phyloP scores from a whole-genome alignment of 2,888 invertebrate species.

The Melieria omissa region DNA sequence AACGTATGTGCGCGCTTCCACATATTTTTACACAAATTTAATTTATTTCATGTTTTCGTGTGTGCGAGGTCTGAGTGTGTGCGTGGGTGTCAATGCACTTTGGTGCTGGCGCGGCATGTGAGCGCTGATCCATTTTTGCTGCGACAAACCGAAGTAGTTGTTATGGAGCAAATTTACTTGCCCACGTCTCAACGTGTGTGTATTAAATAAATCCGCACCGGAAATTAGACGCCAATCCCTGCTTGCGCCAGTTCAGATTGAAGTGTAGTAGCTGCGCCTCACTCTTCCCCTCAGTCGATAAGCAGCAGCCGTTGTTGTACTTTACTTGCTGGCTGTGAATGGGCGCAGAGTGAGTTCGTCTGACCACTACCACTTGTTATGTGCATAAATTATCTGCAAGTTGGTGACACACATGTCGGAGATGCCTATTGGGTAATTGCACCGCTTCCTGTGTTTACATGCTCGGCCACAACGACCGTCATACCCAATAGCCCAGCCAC shows the following conservation, averaged over 20 bases:
- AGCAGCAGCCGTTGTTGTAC: too few relatives aligned
- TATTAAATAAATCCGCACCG: conserved; percentile 27
- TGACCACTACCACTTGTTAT: background rate
- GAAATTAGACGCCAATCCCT: conserved; percentile 33
- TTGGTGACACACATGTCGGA: conserved; percentile 8
- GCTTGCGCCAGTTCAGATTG: too few relatives aligned
- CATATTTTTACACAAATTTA: conserved; percentile 27
- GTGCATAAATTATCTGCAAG: conserved; percentile 5
- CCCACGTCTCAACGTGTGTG: conserved; percentile 7
- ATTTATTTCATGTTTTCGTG: conserved; percentile 30
- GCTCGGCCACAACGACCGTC: too few relatives aligned
- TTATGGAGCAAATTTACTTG: background rate
- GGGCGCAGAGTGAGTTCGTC: too few relatives aligned
- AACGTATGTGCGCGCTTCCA: background rate
- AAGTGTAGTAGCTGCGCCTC: too few relatives aligned
- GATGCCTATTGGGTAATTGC: conserved; percentile 10
- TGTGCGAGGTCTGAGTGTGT: background rate
- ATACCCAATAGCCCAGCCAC: too few relatives aligned
- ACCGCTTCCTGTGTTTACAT: background rate
- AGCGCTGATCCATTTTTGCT: too few relatives aligned
- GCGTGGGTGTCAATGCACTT: background rate
- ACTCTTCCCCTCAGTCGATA: too few relatives aligned
- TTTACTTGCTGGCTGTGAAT: too few relatives aligned
- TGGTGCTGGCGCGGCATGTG: background rate
- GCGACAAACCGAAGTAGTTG: background rate